Percentiles rank a stretch among this genome's conserved stretches.
phyloP scores from a whole-genome alignment of 2,797 vertebrate species.

The Avahi laniger region DNA sequence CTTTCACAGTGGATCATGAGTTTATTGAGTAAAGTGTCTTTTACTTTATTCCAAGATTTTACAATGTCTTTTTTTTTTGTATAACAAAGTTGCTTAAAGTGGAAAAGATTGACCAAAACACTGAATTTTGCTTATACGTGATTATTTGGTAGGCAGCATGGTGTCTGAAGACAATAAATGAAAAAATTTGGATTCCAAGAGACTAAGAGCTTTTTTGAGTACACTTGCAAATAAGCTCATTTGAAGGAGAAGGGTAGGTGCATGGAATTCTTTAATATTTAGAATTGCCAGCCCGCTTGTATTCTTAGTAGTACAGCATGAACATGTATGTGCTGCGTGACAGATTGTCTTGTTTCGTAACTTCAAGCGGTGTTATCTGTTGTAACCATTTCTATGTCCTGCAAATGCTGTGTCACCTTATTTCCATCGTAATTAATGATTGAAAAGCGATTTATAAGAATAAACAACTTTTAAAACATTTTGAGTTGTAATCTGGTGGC shows the following conservation, averaged over 20 bases:
- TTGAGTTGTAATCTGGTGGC: neutral
- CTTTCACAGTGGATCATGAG: neutral
- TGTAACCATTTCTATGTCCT: neutral
- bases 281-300: neutral
- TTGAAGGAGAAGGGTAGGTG: neutral
- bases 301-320: neutral
- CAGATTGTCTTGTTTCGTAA: neutral
- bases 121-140: neutral
- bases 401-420: neutral
- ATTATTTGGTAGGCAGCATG: neutral
- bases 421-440: neutral
- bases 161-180: neutral
- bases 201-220: neutral
- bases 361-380: neutral
- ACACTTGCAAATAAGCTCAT: neutral
- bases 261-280: neutral
- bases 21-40: neutral
- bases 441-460: neutral
- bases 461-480: neutral
- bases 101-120: neutral
- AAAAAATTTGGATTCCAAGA: neutral
- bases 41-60: neutral
- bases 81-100: neutral
- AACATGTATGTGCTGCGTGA: fast-evolving
- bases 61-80: neutral